phyloP scores from a whole-genome alignment of 2,113 vertebrate species.

The Nanorana parkeri region DNA sequence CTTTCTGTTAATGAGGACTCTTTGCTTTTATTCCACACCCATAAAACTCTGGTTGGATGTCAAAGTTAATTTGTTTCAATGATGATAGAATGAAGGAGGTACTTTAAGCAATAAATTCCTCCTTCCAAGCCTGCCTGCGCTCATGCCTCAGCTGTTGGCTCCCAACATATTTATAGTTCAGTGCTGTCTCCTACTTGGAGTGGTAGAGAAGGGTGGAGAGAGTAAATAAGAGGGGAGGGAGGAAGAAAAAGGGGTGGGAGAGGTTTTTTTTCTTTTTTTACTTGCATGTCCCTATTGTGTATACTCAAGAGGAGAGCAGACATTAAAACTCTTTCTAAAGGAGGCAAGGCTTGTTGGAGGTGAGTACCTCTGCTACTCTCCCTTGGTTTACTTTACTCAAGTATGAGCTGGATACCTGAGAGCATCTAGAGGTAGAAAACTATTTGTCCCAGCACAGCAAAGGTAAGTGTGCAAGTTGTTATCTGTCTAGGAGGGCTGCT shows the following conservation, averaged over 20 bases:
- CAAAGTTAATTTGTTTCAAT: conserved; percentile 73
- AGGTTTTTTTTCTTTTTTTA: background rate
- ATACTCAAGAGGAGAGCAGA: conserved; percentile 32
- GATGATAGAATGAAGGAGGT: conserved; percentile 75
- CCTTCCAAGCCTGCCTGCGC: conserved; percentile 72
- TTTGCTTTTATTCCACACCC: conserved; percentile 74
- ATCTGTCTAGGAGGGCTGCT: background rate
- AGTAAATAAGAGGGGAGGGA: conserved; percentile 57
- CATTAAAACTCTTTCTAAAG: conserved; percentile 41
- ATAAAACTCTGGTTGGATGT: conserved; percentile 75
- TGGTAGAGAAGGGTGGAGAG: conserved; percentile 59
- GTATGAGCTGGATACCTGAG: background rate
- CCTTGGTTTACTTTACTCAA: conserved; percentile 3
- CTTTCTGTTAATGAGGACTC: conserved; percentile 75
- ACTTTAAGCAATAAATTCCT: conserved; percentile 80
- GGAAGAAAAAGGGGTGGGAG: conserved; percentile 44
- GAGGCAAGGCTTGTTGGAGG: conserved; percentile 39
- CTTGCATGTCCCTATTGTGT: conserved; percentile 20
- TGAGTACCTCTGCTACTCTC: conserved; percentile 5
- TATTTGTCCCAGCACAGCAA: background rate
- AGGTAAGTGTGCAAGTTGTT: background rate
- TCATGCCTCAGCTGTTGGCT: conserved; percentile 67
- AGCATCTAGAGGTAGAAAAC: background rate
- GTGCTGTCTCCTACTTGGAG: conserved; percentile 62
- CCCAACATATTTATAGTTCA: conserved; percentile 75